phyloP scores from a whole-genome alignment of 2,888 invertebrate genomes.

The Myopa tessellatipennis region DNA sequence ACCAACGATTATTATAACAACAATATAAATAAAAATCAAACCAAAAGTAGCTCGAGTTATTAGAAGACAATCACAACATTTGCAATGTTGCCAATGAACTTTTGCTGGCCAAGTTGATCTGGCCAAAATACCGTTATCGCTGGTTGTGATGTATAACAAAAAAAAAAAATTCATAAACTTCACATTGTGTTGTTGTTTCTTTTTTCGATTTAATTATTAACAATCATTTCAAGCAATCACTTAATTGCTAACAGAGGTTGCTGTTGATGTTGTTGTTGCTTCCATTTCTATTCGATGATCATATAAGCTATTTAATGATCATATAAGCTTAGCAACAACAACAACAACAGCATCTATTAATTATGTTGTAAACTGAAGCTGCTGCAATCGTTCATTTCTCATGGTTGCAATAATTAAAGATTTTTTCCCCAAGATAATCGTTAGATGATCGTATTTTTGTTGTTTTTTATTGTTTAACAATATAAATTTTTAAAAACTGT shows the following conservation, averaged over 20 bases:
- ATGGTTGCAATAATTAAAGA: conserved; percentile 27
- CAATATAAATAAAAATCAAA: too few relatives aligned
- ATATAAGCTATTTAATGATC: too few relatives aligned
- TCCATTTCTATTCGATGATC: too few relatives aligned
- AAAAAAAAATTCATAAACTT: background rate
- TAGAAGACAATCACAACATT: background rate
- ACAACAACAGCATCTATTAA: background rate
- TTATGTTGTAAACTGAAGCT: background rate
- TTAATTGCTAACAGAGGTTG: background rate
- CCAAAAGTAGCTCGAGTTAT: too few relatives aligned
- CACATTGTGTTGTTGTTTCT: background rate
- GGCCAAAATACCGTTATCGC: background rate
- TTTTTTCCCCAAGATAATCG: background rate
- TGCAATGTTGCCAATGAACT: conserved; percentile 14
- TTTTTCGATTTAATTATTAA: background rate
- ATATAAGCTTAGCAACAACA: background rate
- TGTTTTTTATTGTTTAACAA: conserved; percentile 1
- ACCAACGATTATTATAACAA: too few relatives aligned
- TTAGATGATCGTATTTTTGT: conserved; percentile 6
- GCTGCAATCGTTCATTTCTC: background rate
- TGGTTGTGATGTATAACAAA: too few relatives aligned
- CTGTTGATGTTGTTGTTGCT: background rate
- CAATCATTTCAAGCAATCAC: background rate
- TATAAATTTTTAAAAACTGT: conserved; percentile 5
- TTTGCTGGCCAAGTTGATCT: background rate